Evolutionary conservation across 2,113 vertebrate genomes (phyloP), one percentile per base, ranked within the genome.

Genomic region (Penelope pileata): DNA sequence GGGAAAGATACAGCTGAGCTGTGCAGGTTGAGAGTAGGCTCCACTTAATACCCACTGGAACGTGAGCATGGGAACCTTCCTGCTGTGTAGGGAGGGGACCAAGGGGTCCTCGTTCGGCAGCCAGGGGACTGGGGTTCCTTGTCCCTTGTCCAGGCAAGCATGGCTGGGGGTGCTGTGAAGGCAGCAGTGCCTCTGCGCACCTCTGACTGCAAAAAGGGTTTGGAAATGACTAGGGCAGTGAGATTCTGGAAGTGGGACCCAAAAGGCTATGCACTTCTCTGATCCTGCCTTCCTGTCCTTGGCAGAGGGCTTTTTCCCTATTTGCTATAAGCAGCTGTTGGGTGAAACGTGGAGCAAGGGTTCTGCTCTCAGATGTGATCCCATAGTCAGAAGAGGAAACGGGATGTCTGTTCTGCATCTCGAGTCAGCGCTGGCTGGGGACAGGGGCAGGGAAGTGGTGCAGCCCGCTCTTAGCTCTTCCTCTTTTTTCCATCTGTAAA

Each of bases 321-420:
- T 50, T 83, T 73, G 24, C 74, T 75, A 1, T 43, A 10, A 82
- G 9, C 60, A 90, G 40, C 66, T 76, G 62, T 8, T 68, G 53
- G 45, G n/a, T 73, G 27, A 47, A 22, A 54, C 11, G 32, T 21
- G 64, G 78, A 1, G 2, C 32, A 48, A 62, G 45, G 56, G 38
- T 78, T 91, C 53, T 76, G 53, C 67, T 73, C 73, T 86, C 63
- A 86, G 53, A 68, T 88, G 73, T 69, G 63, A 80, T 69, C 42
- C 45, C 6, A 77, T 45, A 80, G 45, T 64, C 76, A 80, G 62
- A 88, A 91, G 54, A 90, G 85, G 93, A 85, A 95, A 80, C 54
- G 4, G 54, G 90, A 45, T 16, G 15, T 76, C 47, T 91, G 47
- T 68, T 82, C 73, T 3, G 5, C 18, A 24, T 51, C 48, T 85